Evolutionary conservation across 2,888 invertebrate genomes (phyloP), one percentile per base, ranked within the genome.

Genomic region (Cheilosia vulpina): DNA sequence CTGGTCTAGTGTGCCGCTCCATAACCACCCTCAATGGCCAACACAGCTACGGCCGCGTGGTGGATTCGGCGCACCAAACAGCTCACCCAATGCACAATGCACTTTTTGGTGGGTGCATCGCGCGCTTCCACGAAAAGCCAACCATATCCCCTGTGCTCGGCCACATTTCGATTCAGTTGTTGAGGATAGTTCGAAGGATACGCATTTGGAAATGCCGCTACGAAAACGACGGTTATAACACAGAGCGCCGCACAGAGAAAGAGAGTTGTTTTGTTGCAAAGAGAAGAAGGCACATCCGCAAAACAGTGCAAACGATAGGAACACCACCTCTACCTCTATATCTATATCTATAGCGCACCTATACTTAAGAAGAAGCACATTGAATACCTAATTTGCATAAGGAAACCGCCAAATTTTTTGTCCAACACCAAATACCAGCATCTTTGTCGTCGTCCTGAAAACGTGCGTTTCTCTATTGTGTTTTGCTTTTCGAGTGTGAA

Each of bases 151-250:
- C 34, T 76, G 60, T 50, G 84, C 55, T 68, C 52, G 27, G 41
- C 50, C 45, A 24, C 83, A 24, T 55, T 57, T 79, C 71, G 43
- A 87, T 65, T 90, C 90, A 91, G 91, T 91, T 91, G 91, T 90
- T 90, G 89, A 90, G 91, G 89, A 90, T 89, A 90, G 90, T 89
- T 91, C 90, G 90, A 89, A 90, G 91, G 90, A 90, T 89, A 89
- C 90, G 91, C 89, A 91, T 85, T 85, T 85, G 85, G 85, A 85
- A 85, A 85, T 85, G 85, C 77, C 81, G 85, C 81, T 72, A 85
- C 85, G 85, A 66, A 81, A 81, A 76, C 85, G 85, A 77, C 85
- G 85, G 85, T 85, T 77, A 68, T 81, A 68, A 84, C 55, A 47
- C 5, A 38, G 45, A 63, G 62, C 60, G 68, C 80, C 65, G 45